Evolutionary conservation across 2,113 vertebrate genomes (phyloP), one percentile per base, ranked within the genome.

Genomic region (Donacobius atricapilla): DNA sequence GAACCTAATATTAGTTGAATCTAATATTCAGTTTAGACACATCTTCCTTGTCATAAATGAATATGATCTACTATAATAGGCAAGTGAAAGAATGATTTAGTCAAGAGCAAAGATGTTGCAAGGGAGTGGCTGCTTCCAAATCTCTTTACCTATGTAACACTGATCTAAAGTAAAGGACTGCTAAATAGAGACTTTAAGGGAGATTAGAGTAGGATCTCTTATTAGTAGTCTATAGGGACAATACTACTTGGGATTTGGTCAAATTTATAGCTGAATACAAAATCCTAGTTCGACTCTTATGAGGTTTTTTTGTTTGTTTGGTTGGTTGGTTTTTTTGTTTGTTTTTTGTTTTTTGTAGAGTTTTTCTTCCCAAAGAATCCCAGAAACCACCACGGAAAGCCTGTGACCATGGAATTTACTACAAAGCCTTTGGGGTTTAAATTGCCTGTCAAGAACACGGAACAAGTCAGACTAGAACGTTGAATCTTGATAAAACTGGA

Each of bases 241-340:
- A n/a, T n/a, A 90, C 31, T 78, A 30, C 47, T 94, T 79, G 79
- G 56, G n/a, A 70, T 60, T 50, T 92, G 15, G 18, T 87, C 27
- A 83, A 83, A 93, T 87, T 71, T 73, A 78, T 86, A 96, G 87
- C 87, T 97, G 65, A 91, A 95, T 94, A 68, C 42, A 91, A 88
- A 93, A 91, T 75, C n/a, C 95, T 94, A 87, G 53, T 96, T 96
- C 87, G 37, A 91, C 54, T 96, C 37, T 93, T 83, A 73, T 5
- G 5, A 11, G 7, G 35, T 2, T 48, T 94, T 86, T 35, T 30
- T 22, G 8, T 45, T 45, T 42, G 42, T 42, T n/a, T n/a, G 42
- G 13, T 42, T 42, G 42, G 42, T 42, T 27, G 15, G 48, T 13
- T 30, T 54, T 19, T 13, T 33, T 22, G 31, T 56, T 56, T 54